Conservation (phyloP, 2,888 invertebrate species). For the Pantelozetes paolii region DNA sequence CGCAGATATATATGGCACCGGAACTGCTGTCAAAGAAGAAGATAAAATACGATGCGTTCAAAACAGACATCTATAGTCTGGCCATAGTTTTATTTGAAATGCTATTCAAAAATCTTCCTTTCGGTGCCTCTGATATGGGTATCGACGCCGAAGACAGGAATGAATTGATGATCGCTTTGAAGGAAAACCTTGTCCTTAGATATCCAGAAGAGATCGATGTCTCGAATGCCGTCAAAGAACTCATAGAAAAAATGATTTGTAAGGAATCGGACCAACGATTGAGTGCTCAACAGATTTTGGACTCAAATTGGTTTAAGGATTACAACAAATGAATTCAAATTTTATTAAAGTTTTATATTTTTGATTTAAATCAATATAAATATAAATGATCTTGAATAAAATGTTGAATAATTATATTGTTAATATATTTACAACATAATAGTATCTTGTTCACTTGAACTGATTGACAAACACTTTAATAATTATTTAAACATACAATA, state of each 20-base stretch:
- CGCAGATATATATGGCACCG: slow-evolving; percentile 28
- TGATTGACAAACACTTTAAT: too few species aligned
- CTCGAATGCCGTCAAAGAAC: neutral
- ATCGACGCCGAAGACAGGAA: neutral
- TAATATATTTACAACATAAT: too few species aligned
- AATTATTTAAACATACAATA: too few species aligned
- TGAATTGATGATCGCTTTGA: neutral
- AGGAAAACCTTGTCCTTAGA: neutral
- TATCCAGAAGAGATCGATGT: neutral
- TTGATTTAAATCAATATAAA: too few species aligned
- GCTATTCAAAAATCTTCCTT: neutral
- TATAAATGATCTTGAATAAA: too few species aligned
- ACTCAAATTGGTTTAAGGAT: neutral
- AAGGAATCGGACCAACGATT: neutral
- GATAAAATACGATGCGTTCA: slow-evolving; percentile 3
- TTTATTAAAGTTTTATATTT: too few species aligned
- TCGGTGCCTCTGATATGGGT: neutral
- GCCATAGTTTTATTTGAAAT: slow-evolving; percentile 25
- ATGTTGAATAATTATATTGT: too few species aligned
- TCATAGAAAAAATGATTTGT: slow-evolving; percentile 15
- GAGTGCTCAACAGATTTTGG: neutral
- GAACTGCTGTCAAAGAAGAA: neutral
- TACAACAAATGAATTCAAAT: too few species aligned
- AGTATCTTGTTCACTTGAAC: too few species aligned
- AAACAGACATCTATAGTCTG: slow-evolving; percentile 31